These are phyloP conservation scores for Sinonovacula constricta DNA, from an alignment of 1,140 invertebrate genomes.

Conservation along the genomic window DNA sequence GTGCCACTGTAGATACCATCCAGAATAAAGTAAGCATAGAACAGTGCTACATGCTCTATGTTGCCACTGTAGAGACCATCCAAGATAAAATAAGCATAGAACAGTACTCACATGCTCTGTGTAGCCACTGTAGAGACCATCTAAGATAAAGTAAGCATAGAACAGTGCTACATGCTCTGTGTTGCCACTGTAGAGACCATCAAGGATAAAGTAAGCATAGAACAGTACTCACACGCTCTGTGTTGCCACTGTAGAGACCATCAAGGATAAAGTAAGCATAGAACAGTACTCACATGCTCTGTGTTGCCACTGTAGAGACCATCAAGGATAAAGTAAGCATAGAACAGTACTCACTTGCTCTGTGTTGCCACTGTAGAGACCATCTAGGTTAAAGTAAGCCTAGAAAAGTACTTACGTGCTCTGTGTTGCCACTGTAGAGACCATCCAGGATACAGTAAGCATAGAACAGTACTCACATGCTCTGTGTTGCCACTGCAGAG, in stretches of 20 bases:
- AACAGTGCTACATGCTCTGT: slow-evolving; percentile 88
- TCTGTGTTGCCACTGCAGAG: too few relatives aligned
- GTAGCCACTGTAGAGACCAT: slow-evolving; percentile 95
- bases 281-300: slow-evolving; percentile 99
- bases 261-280: slow-evolving; percentile 97
- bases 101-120: slow-evolving; percentile 87
- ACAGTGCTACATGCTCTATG: slow-evolving; percentile 86
- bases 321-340: slow-evolving; percentile 96
- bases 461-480: slow-evolving; percentile 99
- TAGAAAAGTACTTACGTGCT: slow-evolving; percentile 81
- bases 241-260: slow-evolving; percentile 94
- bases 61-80: slow-evolving; percentile 96
- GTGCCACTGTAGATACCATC: slow-evolving; percentile 96
- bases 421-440: slow-evolving; percentile 93
- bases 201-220: slow-evolving; percentile 96
- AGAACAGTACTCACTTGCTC: slow-evolving; percentile 99
- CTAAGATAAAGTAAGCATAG: slow-evolving; percentile 96
- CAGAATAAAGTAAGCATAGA: slow-evolving; percentile 96
- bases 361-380: too few relatives aligned
- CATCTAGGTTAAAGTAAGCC: too few relatives aligned
- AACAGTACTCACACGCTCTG: slow-evolving; percentile 88
- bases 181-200: slow-evolving; percentile 95
- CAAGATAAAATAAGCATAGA: slow-evolving; percentile 96
- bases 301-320: slow-evolving; percentile 94
- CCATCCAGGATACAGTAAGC: slow-evolving; percentile 97